These are phyloP conservation scores for Meloidogyne hapla DNA, from an alignment of 1,140 invertebrate genomes.

Conservation along the genomic window DNA sequence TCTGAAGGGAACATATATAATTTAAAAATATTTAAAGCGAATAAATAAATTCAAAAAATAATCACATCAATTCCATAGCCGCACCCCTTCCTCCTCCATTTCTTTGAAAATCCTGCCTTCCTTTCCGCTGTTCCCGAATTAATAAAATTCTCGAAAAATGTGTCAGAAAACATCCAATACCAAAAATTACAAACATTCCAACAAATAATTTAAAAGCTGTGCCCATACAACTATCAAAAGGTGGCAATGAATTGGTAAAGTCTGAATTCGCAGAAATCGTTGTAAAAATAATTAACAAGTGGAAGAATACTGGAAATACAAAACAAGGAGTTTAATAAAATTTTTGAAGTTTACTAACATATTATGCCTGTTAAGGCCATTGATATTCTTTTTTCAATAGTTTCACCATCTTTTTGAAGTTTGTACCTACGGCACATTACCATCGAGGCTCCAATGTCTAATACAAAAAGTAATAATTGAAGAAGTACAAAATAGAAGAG, in stretches of 20 bases:
- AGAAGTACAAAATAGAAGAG: slow-evolving; percentile 20
- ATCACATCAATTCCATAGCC: neutral
- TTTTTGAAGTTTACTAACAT: neutral
- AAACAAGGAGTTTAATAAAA: neutral
- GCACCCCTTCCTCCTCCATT: neutral
- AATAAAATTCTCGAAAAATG: slow-evolving; percentile 24
- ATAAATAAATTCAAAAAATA: neutral
- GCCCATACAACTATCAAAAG: slow-evolving; percentile 18
- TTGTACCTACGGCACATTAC: slow-evolving; percentile 26
- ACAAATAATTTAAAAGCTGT: slow-evolving; percentile 22
- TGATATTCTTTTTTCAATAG: slow-evolving; percentile 18
- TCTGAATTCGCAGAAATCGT: slow-evolving; percentile 5
- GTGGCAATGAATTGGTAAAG: slow-evolving; percentile 11
- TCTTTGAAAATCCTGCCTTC: neutral
- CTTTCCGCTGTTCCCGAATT: slow-evolving; percentile 1
- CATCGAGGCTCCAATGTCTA: slow-evolving; percentile 23
- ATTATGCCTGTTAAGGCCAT: slow-evolving; percentile 10
- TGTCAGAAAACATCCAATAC: slow-evolving; percentile 13
- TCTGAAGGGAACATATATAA: no score
- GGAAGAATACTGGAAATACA: slow-evolving; percentile 18
- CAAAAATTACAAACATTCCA: slow-evolving; percentile 23
- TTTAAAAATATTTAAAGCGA: no score
- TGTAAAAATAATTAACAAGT: neutral
- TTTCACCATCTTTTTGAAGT: slow-evolving; percentile 18
- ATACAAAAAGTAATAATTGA: slow-evolving; percentile 14